Evolutionary conservation across 1,140 invertebrate species (phyloP).

Genomic region (Drosophila subobscura): DNA sequence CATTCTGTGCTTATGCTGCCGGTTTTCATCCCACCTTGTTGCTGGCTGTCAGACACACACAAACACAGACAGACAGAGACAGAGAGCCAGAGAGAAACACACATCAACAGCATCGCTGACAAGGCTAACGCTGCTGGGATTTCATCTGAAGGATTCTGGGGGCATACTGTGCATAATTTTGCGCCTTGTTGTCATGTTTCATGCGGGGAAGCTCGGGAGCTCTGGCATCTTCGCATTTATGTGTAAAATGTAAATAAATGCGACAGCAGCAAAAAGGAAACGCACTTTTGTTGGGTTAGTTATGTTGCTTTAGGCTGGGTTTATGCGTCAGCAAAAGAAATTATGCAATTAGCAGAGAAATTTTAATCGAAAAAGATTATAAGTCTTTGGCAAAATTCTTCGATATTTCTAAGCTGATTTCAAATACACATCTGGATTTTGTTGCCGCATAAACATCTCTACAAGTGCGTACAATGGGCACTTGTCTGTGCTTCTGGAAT

Average conservation of each 20-base stretch:
- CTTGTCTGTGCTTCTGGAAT: conserved; percentile 1
- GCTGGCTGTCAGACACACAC: conserved; percentile 67
- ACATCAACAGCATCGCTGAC: conserved; percentile 55
- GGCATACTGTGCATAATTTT: conserved; percentile 80
- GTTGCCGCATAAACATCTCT: conserved; percentile 47
- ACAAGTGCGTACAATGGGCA: conserved; percentile 10
- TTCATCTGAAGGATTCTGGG: conserved; percentile 50
- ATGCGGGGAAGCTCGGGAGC: conserved; percentile 11
- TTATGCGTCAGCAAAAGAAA: conserved; percentile 47
- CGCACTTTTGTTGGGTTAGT: conserved; percentile 56
- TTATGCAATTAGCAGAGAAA: background rate
- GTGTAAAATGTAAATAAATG: conserved; percentile 80
- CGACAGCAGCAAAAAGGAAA: conserved; percentile 43
- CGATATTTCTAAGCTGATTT: background rate
- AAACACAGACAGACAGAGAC: conserved; percentile 25
- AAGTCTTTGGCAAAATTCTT: background rate
- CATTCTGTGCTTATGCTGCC: conserved; percentile 12
- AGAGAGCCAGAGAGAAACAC: conserved; percentile 13
- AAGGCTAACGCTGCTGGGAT: conserved; percentile 69
- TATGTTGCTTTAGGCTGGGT: conserved; percentile 30
- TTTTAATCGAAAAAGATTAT: background rate
- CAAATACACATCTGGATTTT: conserved; percentile 2
- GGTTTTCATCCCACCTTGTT: conserved; percentile 68
- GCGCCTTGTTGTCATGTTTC: conserved; percentile 76
- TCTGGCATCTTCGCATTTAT: conserved; percentile 33